phyloP scores from a whole-genome alignment of 2,797 vertebrate species.

The Vultur gryphus region DNA sequence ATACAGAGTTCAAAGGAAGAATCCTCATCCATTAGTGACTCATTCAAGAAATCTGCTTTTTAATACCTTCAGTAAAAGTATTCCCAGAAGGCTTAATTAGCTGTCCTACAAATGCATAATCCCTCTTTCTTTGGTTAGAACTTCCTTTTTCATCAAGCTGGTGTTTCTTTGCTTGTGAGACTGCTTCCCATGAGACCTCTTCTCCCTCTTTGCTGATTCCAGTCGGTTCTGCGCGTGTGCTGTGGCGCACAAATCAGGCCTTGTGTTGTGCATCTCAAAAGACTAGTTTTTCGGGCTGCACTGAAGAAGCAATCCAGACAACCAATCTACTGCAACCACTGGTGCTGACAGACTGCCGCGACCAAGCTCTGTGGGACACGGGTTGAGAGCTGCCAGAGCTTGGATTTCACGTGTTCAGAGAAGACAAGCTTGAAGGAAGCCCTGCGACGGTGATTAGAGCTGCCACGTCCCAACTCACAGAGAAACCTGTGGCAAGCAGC shows the following conservation, averaged over 20 bases:
- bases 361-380: neutral
- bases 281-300: accelerated
- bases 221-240: neutral
- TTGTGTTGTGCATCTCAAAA: neutral
- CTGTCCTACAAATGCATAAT: neutral
- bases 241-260: too few relatives aligned
- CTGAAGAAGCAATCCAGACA: neutral
- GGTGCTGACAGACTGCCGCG: neutral
- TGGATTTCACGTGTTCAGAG: neutral
- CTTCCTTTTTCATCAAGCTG: neutral
- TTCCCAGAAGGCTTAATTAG: neutral
- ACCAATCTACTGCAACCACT: neutral
- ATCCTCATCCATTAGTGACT: neutral
- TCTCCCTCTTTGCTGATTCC: neutral
- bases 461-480: neutral
- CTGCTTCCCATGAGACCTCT: neutral
- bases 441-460: neutral
- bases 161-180: neutral
- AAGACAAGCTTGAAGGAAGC: neutral
- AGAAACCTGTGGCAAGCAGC: neutral
- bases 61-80: neutral
- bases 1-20: neutral
- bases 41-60: neutral
- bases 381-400: neutral
- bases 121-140: neutral